These are phyloP conservation scores for Apodemia hepburni DNA, from an alignment of 2,888 invertebrate genomes.

Conservation along the genomic window DNA sequence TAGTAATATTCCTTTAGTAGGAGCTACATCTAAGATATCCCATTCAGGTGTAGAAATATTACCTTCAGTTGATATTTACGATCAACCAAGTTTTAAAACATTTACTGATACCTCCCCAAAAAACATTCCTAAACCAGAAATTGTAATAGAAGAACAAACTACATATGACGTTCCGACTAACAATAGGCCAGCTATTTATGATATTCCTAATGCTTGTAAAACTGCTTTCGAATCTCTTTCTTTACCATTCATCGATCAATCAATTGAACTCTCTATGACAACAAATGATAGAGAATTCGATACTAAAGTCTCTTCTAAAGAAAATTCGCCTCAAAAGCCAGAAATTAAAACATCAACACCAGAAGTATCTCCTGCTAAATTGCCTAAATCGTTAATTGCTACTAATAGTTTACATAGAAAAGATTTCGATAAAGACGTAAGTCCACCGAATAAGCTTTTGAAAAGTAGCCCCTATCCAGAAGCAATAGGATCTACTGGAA, in stretches of 20 bases:
- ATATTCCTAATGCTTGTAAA: slow-evolving; percentile 63
- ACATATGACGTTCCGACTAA: slow-evolving; percentile 71
- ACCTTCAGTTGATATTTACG: slow-evolving; percentile 70
- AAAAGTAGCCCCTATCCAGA: slow-evolving; percentile 64
- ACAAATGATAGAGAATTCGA: slow-evolving; percentile 76
- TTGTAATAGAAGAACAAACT: slow-evolving; percentile 56
- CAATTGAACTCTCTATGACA: slow-evolving; percentile 69
- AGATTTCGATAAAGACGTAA: slow-evolving; percentile 51
- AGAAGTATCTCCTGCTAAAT: slow-evolving; percentile 51
- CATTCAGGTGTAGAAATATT: slow-evolving; percentile 71
- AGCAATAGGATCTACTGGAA: slow-evolving; percentile 62
- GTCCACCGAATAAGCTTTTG: slow-evolving; percentile 44
- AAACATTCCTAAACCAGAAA: slow-evolving; percentile 49
- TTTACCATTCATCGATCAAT: slow-evolving; percentile 70
- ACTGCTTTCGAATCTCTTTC: slow-evolving; percentile 70
- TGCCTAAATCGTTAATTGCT: slow-evolving; percentile 46
- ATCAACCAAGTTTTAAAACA: slow-evolving; percentile 54
- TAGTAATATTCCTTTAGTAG: slow-evolving; percentile 72
- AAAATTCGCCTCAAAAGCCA: slow-evolving; percentile 57
- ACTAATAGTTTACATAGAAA: slow-evolving; percentile 67
- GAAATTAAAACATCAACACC: slow-evolving; percentile 45
- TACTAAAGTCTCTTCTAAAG: slow-evolving; percentile 66
- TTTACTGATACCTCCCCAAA: slow-evolving; percentile 44
- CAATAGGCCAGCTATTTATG: slow-evolving; percentile 68
- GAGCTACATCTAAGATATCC: slow-evolving; percentile 74